phyloP scores from a whole-genome alignment of 2,888 invertebrate genomes.

The Papilio protenor region DNA sequence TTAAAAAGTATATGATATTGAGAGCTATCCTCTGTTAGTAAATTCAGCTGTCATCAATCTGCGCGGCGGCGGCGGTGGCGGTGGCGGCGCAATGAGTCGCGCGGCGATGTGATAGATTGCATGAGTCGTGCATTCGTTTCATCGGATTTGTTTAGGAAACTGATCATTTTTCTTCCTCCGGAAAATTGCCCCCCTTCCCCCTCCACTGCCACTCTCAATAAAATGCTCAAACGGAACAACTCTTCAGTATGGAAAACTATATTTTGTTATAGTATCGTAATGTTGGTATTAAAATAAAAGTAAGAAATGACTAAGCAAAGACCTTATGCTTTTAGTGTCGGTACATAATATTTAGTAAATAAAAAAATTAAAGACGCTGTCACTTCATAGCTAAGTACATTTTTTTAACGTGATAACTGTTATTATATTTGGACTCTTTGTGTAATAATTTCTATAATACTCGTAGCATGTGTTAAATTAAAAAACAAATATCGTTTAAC shows the following conservation, averaged over 20 bases:
- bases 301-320: too few relatives aligned
- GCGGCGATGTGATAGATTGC: slow-evolving; percentile 9
- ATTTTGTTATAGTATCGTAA: background rate
- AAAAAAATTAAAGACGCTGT: too few relatives aligned
- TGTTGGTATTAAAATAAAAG: background rate
- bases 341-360: too few relatives aligned
- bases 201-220: background rate
- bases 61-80: background rate
- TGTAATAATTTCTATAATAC: background rate
- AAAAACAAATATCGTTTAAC: background rate
- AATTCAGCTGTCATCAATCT: background rate
- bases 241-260: background rate
- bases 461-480: background rate
- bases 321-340: too few relatives aligned
- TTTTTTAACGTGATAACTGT: too few relatives aligned
- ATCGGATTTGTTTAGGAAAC: slow-evolving; percentile 18
- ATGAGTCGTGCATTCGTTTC: slow-evolving; percentile 15
- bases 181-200: background rate
- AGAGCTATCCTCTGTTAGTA: background rate
- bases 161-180: slow-evolving; percentile 4
- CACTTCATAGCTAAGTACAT: too few relatives aligned
- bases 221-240: background rate
- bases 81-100: background rate
- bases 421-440: background rate
- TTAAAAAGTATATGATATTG: too few relatives aligned